Evolutionary conservation across 2,888 invertebrate species (phyloP), one percentile per base, ranked within the genome.

Genomic region (Cartodere bifasciata): DNA sequence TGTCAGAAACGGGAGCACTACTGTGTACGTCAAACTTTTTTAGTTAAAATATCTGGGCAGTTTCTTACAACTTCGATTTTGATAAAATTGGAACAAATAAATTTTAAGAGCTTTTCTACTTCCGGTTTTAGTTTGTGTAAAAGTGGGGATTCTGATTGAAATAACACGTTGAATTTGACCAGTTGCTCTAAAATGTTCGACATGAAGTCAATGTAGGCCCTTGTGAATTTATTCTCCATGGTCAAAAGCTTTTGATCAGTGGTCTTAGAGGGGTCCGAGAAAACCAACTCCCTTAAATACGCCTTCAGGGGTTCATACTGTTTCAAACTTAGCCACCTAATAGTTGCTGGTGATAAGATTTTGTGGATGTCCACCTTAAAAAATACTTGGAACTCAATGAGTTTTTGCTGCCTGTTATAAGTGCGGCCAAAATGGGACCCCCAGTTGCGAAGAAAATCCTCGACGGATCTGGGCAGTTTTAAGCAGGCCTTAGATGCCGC

Each of bases 291-390:
- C 24, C 21, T 41, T 7, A 50, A 45, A 35, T 55, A 53, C 4
- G 38, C 43, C 35, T 44, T 37, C 4, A 56, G 31, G 11, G 47
- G 43, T 21, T 35, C 33, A 43, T 47, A 53, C 34, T 54, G 52
- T 28, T 48, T 43, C 7, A 34, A 16, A 7, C 45, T 49, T 3
- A 50, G 38, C 50, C 49, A 52, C 15, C 45, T 29, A 16, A 50
- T 49, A 10, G 17, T 20, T 4, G 32, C 16, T 14, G 26, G 29
- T n/a, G n/a, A 14, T 12, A 27, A 22, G 4, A 36, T 49, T 43
- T 46, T 43, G 28, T 50, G 45, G 3, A 48, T 40, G n/a, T n/a
- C n/a, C n/a, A n/a, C n/a, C n/a, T 24, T 24, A 9, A 7, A 24
- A 7, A n/a, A 24, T 11, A 6, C 11, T 10, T 24, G 24, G 11